Evolutionary conservation across 2,888 invertebrate genomes (phyloP).

Genomic region (Merodon equestris): DNA sequence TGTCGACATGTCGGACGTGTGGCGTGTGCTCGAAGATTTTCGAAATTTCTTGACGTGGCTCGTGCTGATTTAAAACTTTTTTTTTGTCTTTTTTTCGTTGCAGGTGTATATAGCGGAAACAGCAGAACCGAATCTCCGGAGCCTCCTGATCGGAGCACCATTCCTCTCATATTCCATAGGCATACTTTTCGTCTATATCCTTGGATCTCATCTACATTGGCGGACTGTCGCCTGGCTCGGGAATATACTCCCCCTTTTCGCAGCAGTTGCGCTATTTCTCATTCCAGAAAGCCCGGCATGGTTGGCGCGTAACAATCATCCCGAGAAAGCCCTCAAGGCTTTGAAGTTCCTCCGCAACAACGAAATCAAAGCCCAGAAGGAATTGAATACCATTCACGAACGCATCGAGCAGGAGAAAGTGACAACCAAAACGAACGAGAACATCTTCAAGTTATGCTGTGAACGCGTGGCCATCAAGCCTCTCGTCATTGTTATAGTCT

Average conservation of each 20-base stretch:
- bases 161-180: conserved; percentile 88
- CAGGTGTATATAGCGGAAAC: conserved; percentile 89
- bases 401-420: conserved; percentile 82
- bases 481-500: conserved; percentile 85
- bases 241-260: conserved; percentile 81
- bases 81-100: conserved; percentile 70
- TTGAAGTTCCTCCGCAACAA: conserved; percentile 83
- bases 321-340: conserved; percentile 81
- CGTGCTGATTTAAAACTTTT: background rate
- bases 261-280: conserved; percentile 82
- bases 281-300: conserved; percentile 89
- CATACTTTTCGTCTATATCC: conserved; percentile 85
- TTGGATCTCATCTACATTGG: conserved; percentile 86
- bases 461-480: conserved; percentile 85
- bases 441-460: conserved; percentile 81
- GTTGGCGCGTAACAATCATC: conserved; percentile 83
- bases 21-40: too few relatives aligned
- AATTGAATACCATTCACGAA: conserved; percentile 82
- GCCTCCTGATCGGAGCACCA: conserved; percentile 85
- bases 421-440: conserved; percentile 75
- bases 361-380: conserved; percentile 81
- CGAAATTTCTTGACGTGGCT: too few relatives aligned
- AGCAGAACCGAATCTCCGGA: conserved; percentile 85
- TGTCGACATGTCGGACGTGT: too few relatives aligned
- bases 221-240: conserved; percentile 84